Conservation (phyloP, 2,888 invertebrate species). For the Mantis religiosa region DNA sequence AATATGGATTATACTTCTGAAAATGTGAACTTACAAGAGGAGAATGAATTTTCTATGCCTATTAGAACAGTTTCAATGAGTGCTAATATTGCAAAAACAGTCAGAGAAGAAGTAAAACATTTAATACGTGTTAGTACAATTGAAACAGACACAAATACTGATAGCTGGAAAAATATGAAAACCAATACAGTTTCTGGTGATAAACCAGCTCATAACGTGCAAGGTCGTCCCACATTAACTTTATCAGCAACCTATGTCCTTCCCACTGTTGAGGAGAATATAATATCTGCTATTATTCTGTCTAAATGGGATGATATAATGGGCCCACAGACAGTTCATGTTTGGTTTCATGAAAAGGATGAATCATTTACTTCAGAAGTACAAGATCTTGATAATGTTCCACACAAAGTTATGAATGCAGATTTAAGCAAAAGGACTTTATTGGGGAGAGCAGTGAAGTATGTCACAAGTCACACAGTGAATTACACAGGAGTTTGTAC, state of each 20-base stretch:
- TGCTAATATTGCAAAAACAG: constrained; percentile 29
- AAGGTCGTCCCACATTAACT: not conserved
- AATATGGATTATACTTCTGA: not conserved
- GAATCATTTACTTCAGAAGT: not conserved
- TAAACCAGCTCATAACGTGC: not conserved
- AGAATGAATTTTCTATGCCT: not conserved
- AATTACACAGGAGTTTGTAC: constrained; percentile 25
- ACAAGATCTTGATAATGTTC: not conserved
- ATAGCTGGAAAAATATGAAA: not conserved
- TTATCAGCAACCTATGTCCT: constrained; percentile 29
- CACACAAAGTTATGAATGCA: not conserved
- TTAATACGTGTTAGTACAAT: constrained; percentile 20
- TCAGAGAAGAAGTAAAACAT: constrained; percentile 28
- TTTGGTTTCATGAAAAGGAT: constrained; percentile 27
- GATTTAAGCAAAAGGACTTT: not conserved
- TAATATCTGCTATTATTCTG: constrained; percentile 30
- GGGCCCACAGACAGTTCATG: constrained; percentile 33
- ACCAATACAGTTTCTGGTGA: not conserved
- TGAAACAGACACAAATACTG: not conserved
- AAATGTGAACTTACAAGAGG: not conserved
- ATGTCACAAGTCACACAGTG: constrained; percentile 33
- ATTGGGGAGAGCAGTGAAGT: constrained; percentile 29
- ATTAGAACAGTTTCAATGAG: constrained; percentile 29
- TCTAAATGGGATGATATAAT: constrained; percentile 34
- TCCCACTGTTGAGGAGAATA: constrained; percentile 27